These are phyloP conservation scores for Eulemur albifrons DNA, from an alignment of 2,797 vertebrate species.

Conservation along the genomic window DNA sequence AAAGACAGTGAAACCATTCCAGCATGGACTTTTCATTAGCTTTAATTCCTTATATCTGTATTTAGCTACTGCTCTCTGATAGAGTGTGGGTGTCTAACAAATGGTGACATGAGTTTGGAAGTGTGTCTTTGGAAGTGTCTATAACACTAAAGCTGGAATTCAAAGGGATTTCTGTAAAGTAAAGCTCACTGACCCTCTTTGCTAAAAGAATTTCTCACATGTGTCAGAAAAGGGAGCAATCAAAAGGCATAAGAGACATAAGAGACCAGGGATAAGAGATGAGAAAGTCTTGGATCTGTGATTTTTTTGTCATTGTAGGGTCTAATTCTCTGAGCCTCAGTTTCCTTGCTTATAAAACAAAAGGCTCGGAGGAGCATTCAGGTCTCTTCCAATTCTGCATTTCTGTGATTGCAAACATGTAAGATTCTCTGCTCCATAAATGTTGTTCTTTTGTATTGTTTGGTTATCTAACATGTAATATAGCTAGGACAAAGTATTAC, in stretches of 20 bases:
- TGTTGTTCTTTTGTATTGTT: not conserved
- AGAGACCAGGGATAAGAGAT: not conserved
- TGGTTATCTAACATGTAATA: not conserved
- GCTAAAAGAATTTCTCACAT: not conserved
- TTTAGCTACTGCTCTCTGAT: not conserved
- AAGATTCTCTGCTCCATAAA: not conserved
- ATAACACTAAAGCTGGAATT: not conserved
- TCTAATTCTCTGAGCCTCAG: not conserved
- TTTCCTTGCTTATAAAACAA: not conserved
- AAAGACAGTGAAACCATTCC: conserved; percentile 52
- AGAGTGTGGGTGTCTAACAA: not conserved
- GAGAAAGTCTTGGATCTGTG: not conserved
- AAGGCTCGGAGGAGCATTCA: not conserved
- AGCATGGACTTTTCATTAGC: not conserved
- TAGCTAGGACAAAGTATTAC: not conserved
- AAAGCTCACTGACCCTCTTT: not conserved
- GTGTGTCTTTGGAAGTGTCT: not conserved
- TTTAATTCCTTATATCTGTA: not conserved
- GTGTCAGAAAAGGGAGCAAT: not conserved
- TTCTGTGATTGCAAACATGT: not conserved
- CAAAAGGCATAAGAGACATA: not conserved
- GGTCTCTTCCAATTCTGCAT: not conserved
- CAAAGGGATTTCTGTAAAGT: not conserved
- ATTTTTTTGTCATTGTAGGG: not conserved
- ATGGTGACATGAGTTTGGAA: not conserved